Percentiles rank a stretch among this genome's conserved stretches.
phyloP scores from a whole-genome alignment of 2,113 vertebrate species.

The Lepidothrix coronata region DNA sequence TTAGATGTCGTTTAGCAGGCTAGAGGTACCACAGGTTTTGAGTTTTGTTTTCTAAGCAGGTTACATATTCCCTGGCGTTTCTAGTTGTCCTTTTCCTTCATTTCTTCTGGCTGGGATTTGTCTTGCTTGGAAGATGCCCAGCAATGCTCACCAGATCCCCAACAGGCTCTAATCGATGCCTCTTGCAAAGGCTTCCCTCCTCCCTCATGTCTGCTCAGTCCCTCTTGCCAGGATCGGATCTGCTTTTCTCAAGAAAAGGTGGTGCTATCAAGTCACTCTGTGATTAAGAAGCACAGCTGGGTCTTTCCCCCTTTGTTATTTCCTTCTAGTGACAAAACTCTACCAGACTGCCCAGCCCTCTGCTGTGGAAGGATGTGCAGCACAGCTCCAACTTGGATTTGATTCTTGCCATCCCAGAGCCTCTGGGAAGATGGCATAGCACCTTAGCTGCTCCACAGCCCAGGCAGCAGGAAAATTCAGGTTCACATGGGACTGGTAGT shows the following conservation, averaged over 20 bases:
- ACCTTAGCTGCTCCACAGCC: not conserved
- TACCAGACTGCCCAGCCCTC: not conserved
- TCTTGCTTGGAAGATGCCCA: not conserved
- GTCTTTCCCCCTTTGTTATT: not conserved
- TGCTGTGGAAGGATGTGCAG: not conserved
- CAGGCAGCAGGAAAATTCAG: not conserved
- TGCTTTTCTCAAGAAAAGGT: not conserved
- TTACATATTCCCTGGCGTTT: not conserved
- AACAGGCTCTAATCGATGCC: accelerated
- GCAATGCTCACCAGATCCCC: accelerated
- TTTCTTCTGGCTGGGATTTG: not conserved
- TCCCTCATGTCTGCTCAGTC: not conserved
- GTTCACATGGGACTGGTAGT: not conserved
- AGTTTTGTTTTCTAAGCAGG: not conserved
- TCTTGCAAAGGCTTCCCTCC: not conserved
- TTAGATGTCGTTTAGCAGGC: not conserved
- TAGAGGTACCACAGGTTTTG: not conserved
- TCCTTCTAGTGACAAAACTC: not conserved
- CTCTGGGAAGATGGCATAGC: not conserved
- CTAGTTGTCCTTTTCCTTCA: not conserved
- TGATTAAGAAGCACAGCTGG: not conserved
- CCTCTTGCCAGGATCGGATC: not conserved
- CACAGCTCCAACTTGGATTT: not conserved
- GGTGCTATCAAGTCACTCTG: not conserved
- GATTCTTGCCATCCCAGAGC: accelerated